A percentile compares a stretch with the other conserved stretches of the same genome.
phyloP scores from a whole-genome alignment of 2,113 vertebrate genomes.

The Columba livia region DNA sequence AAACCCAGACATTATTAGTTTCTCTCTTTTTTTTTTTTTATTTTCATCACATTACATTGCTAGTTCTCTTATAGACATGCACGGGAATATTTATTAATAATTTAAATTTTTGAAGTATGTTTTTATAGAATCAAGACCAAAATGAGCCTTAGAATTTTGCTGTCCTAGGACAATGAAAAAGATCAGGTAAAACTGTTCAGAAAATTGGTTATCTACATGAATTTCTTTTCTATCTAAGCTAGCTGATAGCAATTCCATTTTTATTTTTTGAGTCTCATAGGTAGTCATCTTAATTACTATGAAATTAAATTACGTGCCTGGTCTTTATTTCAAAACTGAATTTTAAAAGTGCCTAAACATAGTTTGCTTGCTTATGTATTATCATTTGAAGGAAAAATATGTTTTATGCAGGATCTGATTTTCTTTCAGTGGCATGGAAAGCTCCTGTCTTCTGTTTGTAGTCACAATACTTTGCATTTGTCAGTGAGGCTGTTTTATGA shows the following conservation, averaged over 20 bases:
- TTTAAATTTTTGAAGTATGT: background rate
- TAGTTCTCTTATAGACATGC: background rate
- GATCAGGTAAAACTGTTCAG: background rate
- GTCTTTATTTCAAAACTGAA: conserved; percentile 58
- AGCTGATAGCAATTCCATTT: conserved; percentile 33
- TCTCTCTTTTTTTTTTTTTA: background rate
- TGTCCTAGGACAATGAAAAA: background rate
- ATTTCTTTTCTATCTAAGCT: conserved; percentile 42
- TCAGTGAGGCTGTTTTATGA: background rate
- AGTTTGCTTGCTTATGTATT: conserved; percentile 52
- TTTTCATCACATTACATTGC: background rate
- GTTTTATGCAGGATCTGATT: conserved; percentile 42
- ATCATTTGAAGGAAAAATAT: conserved; percentile 35
- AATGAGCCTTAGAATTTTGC: conserved; percentile 45
- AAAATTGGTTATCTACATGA: background rate
- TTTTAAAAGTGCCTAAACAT: conserved; percentile 38
- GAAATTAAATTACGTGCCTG: conserved; percentile 38
- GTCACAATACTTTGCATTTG: background rate
- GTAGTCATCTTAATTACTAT: conserved; percentile 60
- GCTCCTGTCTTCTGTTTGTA: background rate
- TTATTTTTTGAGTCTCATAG: conserved; percentile 5
- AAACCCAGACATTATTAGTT: background rate
- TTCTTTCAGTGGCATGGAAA: conserved; percentile 29
- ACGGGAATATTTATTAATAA: background rate
- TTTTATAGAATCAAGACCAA: conserved; percentile 25